phyloP scores from a whole-genome alignment of 1,140 invertebrate species.

The Globodera rostochiensis region DNA sequence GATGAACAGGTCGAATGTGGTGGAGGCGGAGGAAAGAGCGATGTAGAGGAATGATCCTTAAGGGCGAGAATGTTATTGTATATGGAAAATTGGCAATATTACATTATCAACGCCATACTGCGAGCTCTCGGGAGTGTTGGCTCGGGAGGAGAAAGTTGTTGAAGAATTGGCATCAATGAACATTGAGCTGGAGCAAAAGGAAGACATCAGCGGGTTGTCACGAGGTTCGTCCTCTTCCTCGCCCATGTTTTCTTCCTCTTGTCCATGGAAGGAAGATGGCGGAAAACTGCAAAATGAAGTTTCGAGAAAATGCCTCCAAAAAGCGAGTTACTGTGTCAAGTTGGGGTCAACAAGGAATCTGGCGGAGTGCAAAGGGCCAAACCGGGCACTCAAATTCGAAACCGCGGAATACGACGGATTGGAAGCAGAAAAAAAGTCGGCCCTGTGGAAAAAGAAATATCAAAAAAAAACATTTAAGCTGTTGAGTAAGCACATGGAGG shows the following conservation, averaged over 20 bases:
- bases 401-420: background rate
- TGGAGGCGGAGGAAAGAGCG: background rate
- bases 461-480: background rate
- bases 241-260: slow-evolving; percentile 30
- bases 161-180: slow-evolving; percentile 49
- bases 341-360: slow-evolving; percentile 21
- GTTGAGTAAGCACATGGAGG: background rate
- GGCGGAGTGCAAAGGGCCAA: slow-evolving; percentile 5
- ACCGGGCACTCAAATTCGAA: background rate
- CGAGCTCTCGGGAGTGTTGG: slow-evolving; percentile 35
- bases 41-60: background rate
- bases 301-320: background rate
- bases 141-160: slow-evolving; percentile 44
- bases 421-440: background rate
- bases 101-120: slow-evolving; percentile 30
- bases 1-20: slow-evolving; percentile 12
- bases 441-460: background rate
- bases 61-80: background rate
- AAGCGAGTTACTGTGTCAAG: background rate
- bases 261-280: slow-evolving; percentile 1
- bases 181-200: slow-evolving; percentile 33
- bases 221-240: slow-evolving; percentile 25
- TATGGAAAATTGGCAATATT: background rate
- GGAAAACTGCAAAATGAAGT: slow-evolving; percentile 18
- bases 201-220: slow-evolving; percentile 5